Evolutionary conservation across 2,797 vertebrate species (phyloP), one percentile per base, ranked within the genome.

Genomic region (Atherinosoma microstoma): DNA sequence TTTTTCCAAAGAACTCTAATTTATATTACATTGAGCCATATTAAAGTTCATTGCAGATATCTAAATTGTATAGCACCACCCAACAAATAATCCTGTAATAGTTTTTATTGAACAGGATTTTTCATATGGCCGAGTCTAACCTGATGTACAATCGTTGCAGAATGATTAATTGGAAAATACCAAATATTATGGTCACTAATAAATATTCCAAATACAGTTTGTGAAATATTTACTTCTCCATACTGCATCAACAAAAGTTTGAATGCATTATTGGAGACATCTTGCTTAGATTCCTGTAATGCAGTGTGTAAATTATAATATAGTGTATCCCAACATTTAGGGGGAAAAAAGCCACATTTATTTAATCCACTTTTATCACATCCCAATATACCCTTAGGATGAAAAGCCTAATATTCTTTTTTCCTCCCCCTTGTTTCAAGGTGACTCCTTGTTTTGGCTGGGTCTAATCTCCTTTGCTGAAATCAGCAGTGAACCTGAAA

Each of bases 361-460:
- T 53, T 24, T 27, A 53, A 53, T 24, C 22, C 2, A 27, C 18
- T 24, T 24, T 13, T 27, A 13, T 53, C 22, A 24, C 0, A 12
- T 47, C 36, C 16, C 9, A 40, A 0, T 49, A 20, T 54, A 0
- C 16, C 2, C 1, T 20, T 34, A n/a, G 12, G 4, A 63, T 65
- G 12, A 38, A 30, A 66, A n/a, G 0, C 2, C 36, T 18, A 0
- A 16, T 34, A 35, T 58, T 18, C 32, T 51, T 27, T 59, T 12
- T 40, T 61, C 34, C 34, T 62, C 13, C 67, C 36, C 13, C 68
- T 16, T 63, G 16, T 57, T 56, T 45, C 59, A 63, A 56, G 68
- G 36, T 62, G 59, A 12, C 22, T 29, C 29, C 20, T 20, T 38
- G 40, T 16, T 54, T 34, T 58, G 29, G 38, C n/a, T 42, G 36